Conservation (phyloP, 2,797 vertebrate species). For the Thamnophis elegans region DNA sequence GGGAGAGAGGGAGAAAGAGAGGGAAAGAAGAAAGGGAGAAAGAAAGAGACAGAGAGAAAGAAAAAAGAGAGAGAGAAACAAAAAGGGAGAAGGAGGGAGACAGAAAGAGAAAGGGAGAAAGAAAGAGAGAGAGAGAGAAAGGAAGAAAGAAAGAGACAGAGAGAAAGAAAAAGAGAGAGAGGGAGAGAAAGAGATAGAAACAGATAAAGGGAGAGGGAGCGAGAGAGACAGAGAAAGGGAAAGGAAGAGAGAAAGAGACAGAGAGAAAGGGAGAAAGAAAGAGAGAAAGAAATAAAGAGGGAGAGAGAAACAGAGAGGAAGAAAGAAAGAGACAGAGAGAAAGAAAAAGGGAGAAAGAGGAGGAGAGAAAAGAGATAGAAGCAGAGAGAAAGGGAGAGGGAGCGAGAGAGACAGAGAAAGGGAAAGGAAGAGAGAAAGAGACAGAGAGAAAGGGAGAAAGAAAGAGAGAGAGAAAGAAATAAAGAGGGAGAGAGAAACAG, state of each 20-base stretch:
- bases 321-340: background rate
- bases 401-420: no score
- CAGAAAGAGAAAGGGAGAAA: no score
- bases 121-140: accelerated
- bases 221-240: accelerated
- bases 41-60: no score
- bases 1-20: no score
- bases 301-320: accelerated
- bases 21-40: background rate
- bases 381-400: no score
- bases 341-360: background rate
- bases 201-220: no score
- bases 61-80: no score
- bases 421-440: no score
- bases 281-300: no score
- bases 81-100: no score
- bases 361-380: no score
- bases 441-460: accelerated
- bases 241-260: background rate
- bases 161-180: accelerated
- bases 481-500: no score
- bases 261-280: accelerated
- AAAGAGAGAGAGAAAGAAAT: accelerated
- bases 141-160: accelerated
- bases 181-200: accelerated